Percentiles rank a stretch among this genome's conserved stretches.
These are phyloP conservation scores for Mythimna albipuncta DNA, from an alignment of 2,888 invertebrate species.

Conservation along the genomic window DNA sequence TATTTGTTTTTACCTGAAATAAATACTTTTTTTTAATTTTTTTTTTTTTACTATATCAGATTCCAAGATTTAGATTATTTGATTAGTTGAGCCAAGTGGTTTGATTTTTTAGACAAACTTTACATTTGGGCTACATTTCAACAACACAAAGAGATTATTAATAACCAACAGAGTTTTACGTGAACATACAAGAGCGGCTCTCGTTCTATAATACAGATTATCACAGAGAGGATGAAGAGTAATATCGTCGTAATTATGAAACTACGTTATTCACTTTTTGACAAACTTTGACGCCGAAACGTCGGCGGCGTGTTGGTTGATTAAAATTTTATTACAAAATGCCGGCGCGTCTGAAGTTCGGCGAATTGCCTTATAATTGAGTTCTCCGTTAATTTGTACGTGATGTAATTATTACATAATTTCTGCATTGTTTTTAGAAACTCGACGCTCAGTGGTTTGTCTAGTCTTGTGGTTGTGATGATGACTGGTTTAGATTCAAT, in stretches of 20 bases:
- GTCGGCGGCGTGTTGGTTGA: slow-evolving; percentile 54
- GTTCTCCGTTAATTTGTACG: slow-evolving; percentile 63
- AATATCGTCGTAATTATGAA: slow-evolving; percentile 43
- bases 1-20: too few species aligned
- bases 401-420: slow-evolving; percentile 46
- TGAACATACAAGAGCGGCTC: slow-evolving; percentile 21
- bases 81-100: too few species aligned
- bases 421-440: slow-evolving; percentile 22
- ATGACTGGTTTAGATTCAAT: neutral
- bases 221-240: slow-evolving; percentile 24
- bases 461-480: neutral
- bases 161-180: neutral
- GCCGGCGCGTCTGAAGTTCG: slow-evolving; percentile 58
- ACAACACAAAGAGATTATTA: neutral
- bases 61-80: too few species aligned
- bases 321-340: slow-evolving; percentile 69
- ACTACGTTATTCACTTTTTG: slow-evolving; percentile 45
- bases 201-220: slow-evolving; percentile 22
- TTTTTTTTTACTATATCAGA: too few species aligned
- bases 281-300: slow-evolving; percentile 53
- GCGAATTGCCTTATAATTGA: slow-evolving; percentile 69
- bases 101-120: too few species aligned
- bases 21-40: too few species aligned
- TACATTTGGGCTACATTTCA: slow-evolving; percentile 8
- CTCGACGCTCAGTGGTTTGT: slow-evolving; percentile 2